Conservation (phyloP, 1,140 invertebrate genomes). For the Callitettix versicolor region DNA sequence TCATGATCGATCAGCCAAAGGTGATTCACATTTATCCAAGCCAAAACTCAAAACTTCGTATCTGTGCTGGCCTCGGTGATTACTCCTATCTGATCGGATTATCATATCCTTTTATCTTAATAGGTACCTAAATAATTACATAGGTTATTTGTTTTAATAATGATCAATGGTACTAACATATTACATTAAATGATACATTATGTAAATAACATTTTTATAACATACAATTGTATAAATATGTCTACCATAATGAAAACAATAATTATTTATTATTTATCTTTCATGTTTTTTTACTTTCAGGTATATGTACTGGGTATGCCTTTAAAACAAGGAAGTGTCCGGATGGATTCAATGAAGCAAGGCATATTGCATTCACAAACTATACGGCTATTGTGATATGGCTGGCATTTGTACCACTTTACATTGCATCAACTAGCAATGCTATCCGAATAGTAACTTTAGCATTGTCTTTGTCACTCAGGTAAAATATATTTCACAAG, state of each 20-base stretch:
- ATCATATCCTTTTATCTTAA: constrained; percentile 44
- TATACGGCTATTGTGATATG: constrained; percentile 62
- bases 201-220: too few relatives aligned
- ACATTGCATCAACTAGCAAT: constrained; percentile 52
- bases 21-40: constrained; percentile 35
- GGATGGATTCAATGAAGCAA: constrained; percentile 58
- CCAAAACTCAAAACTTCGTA: constrained; percentile 31
- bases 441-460: constrained; percentile 42
- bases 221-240: too few relatives aligned
- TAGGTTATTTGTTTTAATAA: too few relatives aligned
- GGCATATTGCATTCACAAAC: constrained; percentile 58
- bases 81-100: constrained; percentile 42
- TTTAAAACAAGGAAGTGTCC: constrained; percentile 60
- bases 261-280: too few relatives aligned
- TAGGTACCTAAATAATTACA: too few relatives aligned
- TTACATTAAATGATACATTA: too few relatives aligned
- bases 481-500: constrained; percentile 23
- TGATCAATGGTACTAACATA: too few relatives aligned
- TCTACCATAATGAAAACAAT: too few relatives aligned
- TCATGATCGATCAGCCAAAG: constrained; percentile 36
- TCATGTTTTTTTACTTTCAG: constrained; percentile 33
- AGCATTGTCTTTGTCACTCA: constrained; percentile 42
- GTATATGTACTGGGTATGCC: constrained; percentile 55
- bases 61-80: constrained; percentile 40
- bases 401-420: constrained; percentile 57